phyloP scores from a whole-genome alignment of 92 coral and sea anemone species.

The Pocillopora meandrina region DNA sequence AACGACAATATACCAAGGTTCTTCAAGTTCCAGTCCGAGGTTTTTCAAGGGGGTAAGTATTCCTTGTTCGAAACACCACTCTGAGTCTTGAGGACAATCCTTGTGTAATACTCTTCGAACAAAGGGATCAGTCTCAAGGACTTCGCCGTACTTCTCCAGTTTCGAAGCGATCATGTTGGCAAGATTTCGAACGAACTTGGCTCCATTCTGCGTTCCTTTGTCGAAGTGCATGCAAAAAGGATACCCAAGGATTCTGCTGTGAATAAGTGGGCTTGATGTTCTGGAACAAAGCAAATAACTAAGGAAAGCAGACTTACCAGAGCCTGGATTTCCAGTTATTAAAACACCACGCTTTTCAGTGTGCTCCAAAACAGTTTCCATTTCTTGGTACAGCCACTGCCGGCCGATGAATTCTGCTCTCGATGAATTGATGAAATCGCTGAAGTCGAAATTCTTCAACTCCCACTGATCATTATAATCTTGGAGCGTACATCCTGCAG shows the following conservation, averaged over 20 bases:
- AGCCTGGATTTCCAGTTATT: slow-evolving; percentile 73
- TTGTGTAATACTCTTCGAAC: slow-evolving; percentile 51
- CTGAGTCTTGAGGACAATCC: slow-evolving; percentile 71
- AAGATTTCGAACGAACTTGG: slow-evolving; percentile 79
- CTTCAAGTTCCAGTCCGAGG: background rate
- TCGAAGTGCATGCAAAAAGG: slow-evolving; percentile 81
- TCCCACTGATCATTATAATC: slow-evolving; percentile 22
- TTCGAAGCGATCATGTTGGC: slow-evolving; percentile 74
- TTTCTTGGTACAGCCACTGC: slow-evolving; percentile 67
- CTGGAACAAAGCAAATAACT: slow-evolving; percentile 85
- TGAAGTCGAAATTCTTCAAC: slow-evolving; percentile 54
- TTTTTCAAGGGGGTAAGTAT: slow-evolving; percentile 73
- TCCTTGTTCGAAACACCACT: slow-evolving; percentile 79
- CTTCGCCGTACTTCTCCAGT: slow-evolving; percentile 46
- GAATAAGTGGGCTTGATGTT: slow-evolving; percentile 74
- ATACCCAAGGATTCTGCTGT: slow-evolving; percentile 77
- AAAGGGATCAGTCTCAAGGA: slow-evolving; percentile 42
- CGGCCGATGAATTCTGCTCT: slow-evolving; percentile 59
- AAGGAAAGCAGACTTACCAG: slow-evolving; percentile 79
- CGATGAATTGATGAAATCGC: slow-evolving; percentile 42
- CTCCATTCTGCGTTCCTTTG: slow-evolving; percentile 74
- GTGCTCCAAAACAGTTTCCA: slow-evolving; percentile 47
- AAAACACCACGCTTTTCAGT: slow-evolving; percentile 45
- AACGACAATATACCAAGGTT: slow-evolving; percentile 57
- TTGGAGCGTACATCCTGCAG: slow-evolving; percentile 25